phyloP scores from a whole-genome alignment of 2,113 vertebrate species.

The Prolemur simus region DNA sequence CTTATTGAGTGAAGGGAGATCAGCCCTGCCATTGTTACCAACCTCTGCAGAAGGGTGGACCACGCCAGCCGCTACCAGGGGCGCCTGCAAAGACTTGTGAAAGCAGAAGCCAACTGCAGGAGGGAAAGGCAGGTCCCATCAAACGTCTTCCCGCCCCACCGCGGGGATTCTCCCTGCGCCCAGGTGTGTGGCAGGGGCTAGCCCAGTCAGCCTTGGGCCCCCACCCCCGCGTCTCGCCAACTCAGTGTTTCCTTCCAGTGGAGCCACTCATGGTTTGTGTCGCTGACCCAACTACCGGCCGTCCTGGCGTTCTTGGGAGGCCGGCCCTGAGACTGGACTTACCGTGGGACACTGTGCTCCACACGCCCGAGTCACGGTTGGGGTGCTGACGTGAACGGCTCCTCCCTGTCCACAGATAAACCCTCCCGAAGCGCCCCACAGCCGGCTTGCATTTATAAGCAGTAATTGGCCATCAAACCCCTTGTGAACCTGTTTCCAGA shows the following conservation, averaged over 20 bases:
- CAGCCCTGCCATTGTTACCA: background rate
- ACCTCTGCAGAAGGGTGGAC: background rate
- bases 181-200: background rate
- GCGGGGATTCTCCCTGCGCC: background rate
- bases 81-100: background rate
- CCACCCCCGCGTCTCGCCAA: too few relatives aligned
- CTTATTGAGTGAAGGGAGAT: background rate
- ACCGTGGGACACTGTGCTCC: accelerated
- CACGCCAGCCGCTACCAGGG: too few relatives aligned
- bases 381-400: accelerated
- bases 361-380: accelerated
- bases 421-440: background rate
- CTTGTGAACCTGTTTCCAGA: constrained; percentile 61
- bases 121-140: background rate
- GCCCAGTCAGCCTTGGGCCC: background rate
- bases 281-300: accelerated
- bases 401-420: background rate
- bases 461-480: constrained; percentile 30
- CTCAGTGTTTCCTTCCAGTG: background rate
- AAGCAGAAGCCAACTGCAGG: background rate
- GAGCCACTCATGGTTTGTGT: accelerated
- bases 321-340: accelerated
- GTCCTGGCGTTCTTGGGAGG: too few relatives aligned
- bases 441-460: constrained; percentile 16
- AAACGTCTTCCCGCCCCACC: accelerated